These are phyloP conservation scores for Ormia ochracea DNA, from an alignment of 2,888 invertebrate species.

Conservation along the genomic window DNA sequence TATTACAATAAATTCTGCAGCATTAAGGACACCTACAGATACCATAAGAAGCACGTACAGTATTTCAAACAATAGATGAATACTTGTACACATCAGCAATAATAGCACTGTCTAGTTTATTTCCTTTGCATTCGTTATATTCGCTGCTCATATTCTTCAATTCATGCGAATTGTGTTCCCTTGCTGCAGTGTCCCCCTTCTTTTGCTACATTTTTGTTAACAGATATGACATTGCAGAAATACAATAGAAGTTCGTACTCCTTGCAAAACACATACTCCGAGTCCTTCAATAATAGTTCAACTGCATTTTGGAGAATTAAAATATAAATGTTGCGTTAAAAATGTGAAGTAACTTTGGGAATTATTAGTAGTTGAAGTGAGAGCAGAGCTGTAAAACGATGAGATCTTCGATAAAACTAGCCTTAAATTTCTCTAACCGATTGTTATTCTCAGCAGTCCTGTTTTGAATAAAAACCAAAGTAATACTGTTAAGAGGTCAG, in stretches of 20 bases:
- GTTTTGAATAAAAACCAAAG: no score
- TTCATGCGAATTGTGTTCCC: neutral
- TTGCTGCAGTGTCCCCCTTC: neutral
- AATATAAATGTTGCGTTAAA: neutral
- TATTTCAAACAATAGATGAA: constrained; percentile 11
- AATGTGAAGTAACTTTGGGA: neutral
- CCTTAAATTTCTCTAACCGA: neutral
- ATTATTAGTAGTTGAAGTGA: neutral
- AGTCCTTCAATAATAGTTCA: constrained; percentile 42
- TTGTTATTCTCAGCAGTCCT: no score
- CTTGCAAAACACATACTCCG: constrained; percentile 45
- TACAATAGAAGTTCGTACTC: constrained; percentile 50
- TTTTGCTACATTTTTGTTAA: constrained; percentile 9
- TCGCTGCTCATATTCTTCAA: neutral
- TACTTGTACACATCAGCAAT: neutral
- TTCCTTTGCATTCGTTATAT: neutral
- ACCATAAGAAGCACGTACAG: constrained; percentile 23
- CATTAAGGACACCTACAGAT: constrained; percentile 29
- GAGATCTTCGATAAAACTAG: neutral
- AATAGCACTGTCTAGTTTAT: constrained; percentile 26
- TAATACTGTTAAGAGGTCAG: no score
- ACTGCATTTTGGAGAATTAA: constrained; percentile 25
- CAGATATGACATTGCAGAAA: constrained; percentile 32
- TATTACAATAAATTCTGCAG: constrained; percentile 36
- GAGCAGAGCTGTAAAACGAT: neutral